Evolutionary conservation across 2,888 invertebrate genomes (phyloP).

Genomic region (Platerodrilus igneus): DNA sequence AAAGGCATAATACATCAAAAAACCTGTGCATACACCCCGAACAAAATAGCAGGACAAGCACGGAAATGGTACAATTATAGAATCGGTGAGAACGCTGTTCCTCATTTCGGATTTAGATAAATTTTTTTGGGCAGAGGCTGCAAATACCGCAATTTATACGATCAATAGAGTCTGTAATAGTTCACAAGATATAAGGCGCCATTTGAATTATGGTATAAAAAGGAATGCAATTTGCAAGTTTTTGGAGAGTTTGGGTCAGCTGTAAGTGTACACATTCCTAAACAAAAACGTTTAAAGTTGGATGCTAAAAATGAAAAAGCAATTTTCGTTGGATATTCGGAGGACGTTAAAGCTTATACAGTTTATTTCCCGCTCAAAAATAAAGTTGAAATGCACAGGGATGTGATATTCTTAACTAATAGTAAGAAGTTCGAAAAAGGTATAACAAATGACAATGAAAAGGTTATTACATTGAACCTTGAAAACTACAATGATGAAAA

Average conservation of each 20-base stretch:
- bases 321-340: conserved; percentile 41
- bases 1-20: too few species aligned
- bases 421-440: not conserved
- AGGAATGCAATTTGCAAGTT: conserved; percentile 33
- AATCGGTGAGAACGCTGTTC: conserved; percentile 35
- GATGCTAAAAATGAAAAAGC: conserved; percentile 35
- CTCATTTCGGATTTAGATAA: conserved; percentile 27
- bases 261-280: conserved; percentile 37
- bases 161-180: conserved; percentile 26
- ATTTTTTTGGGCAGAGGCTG: conserved; percentile 38
- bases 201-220: conserved; percentile 38
- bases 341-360: conserved; percentile 24
- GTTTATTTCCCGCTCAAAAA: conserved; percentile 23
- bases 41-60: conserved; percentile 42
- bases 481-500: too few species aligned
- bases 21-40: conserved; percentile 35
- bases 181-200: conserved; percentile 32
- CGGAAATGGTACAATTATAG: conserved; percentile 38
- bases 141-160: conserved; percentile 24
- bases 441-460: not conserved
- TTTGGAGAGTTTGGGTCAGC: conserved; percentile 23
- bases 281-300: conserved; percentile 37
- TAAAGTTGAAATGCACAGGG: conserved; percentile 20
- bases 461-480: too few species aligned
- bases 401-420: conserved; percentile 18